Percentiles rank a stretch among this genome's conserved stretches.
Evolutionary conservation across 2,888 invertebrate genomes (phyloP).

Genomic region (Polyploca ridens): DNA sequence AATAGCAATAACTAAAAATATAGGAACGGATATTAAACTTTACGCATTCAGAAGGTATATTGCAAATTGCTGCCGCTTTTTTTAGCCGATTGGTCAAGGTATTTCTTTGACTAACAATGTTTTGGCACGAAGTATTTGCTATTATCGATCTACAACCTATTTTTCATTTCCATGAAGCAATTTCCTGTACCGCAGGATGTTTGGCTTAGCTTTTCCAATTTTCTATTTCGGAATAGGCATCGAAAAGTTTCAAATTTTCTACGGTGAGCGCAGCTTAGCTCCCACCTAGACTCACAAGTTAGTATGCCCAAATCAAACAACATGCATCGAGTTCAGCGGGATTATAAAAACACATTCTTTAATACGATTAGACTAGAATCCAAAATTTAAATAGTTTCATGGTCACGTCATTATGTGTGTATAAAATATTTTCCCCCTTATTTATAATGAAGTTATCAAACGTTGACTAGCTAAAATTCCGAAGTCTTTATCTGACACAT

Average conservation of each 20-base stretch:
- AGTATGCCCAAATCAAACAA: background rate
- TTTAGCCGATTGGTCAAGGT: background rate
- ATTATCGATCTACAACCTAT: constrained; percentile 39
- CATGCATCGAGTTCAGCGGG: background rate
- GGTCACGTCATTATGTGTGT: background rate
- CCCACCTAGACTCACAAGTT: background rate
- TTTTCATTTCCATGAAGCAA: constrained; percentile 72
- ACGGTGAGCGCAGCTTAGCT: constrained; percentile 33
- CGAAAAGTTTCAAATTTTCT: constrained; percentile 52
- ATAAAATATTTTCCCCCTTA: too few relatives aligned
- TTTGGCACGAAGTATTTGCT: constrained; percentile 18
- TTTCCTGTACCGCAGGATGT: constrained; percentile 68
- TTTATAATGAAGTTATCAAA: too few relatives aligned
- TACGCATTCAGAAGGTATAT: background rate
- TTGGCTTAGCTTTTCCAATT: constrained; percentile 75
- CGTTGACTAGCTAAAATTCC: too few relatives aligned
- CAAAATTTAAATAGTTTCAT: too few relatives aligned
- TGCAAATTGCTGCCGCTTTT: background rate
- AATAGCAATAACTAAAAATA: too few relatives aligned
- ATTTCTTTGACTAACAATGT: constrained; percentile 8
- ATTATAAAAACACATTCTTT: background rate
- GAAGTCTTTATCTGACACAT: too few relatives aligned
- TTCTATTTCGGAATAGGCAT: constrained; percentile 59
- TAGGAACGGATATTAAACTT: too few relatives aligned
- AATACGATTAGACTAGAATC: background rate